Conservation (phyloP, 2,888 invertebrate genomes). For the Tetrapedia diversipes region DNA sequence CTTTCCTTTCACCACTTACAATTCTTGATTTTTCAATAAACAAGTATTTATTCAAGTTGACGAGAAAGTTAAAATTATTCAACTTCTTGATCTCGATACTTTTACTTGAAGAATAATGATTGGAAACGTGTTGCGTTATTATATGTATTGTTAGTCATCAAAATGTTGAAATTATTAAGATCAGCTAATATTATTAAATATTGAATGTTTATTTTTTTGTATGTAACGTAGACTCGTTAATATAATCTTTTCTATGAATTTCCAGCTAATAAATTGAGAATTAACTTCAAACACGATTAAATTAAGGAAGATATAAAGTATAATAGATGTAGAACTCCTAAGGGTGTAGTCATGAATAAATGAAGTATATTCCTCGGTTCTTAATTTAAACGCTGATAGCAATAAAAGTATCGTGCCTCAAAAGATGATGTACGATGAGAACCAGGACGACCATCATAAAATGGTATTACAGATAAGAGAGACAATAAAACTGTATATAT, state of each 20-base stretch:
- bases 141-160: too few relatives aligned
- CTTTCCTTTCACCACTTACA: neutral
- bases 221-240: too few relatives aligned
- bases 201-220: too few relatives aligned
- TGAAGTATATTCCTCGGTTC: neutral
- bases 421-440: neutral
- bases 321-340: neutral
- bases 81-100: neutral
- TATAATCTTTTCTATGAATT: too few relatives aligned
- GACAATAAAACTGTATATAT: constrained; percentile 24
- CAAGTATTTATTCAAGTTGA: neutral
- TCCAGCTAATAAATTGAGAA: too few relatives aligned
- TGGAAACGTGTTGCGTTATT: too few relatives aligned
- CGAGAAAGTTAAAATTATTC: too few relatives aligned
- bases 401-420: neutral
- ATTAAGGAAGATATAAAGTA: neutral
- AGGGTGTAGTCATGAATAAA: neutral
- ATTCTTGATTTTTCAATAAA: neutral
- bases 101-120: too few relatives aligned
- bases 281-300: neutral
- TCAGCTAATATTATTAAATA: too few relatives aligned
- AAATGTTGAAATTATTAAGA: too few relatives aligned
- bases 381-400: neutral
- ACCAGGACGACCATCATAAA: constrained; percentile 12
- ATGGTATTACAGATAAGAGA: neutral